Evolutionary conservation across 2,797 vertebrate genomes (phyloP), one percentile per base, ranked within the genome.

Genomic region (Parotocinclus haroldoi): DNA sequence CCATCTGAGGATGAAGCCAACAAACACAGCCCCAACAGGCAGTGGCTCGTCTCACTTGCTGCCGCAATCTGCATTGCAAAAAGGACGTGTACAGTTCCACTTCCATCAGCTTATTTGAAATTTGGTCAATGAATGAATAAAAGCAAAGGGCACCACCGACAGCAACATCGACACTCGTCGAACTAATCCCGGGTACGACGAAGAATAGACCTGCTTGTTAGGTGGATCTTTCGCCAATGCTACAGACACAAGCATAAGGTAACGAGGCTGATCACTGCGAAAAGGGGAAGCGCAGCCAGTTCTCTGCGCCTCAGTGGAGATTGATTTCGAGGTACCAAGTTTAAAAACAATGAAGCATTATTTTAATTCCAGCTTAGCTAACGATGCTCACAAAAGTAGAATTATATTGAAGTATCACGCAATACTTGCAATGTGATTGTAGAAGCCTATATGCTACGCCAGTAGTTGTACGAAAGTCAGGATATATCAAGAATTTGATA

Each of bases 1-100:
- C 93, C 93, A 93, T 96, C 93, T 96, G 95, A 94, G n/a, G 93
- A 92, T 88, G 91, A 91, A 94, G 96, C 95, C 96, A 98, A 96
- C 92, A 95, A 96, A 96, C 97, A 94, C 94, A 95, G 91, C 89
- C 91, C 91, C 93, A 92, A 95, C 93, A 95, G 93, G 96, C 94
- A 96, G 95, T 96, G 94, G 91, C 90, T 92, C 93, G 93, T 92
- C 95, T 96, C 95, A 98, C 96, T 95, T 99, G 95, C 96, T 95
- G 90, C 88, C 87, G 86, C 83, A 90, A 89, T 91, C 91, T 88
- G 92, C 93, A 92, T 93, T 93, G 93, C 95, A 95, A 95, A 93
- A 95, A 94, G 92, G 91, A 94, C 92, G 89, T 93, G 91, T 95
- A 94, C 94, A 94, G 93, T 94, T 95, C 92, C 91, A 91, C 90